Conservation (phyloP, 2,113 vertebrate species). For the Chunga burmeisteri region DNA sequence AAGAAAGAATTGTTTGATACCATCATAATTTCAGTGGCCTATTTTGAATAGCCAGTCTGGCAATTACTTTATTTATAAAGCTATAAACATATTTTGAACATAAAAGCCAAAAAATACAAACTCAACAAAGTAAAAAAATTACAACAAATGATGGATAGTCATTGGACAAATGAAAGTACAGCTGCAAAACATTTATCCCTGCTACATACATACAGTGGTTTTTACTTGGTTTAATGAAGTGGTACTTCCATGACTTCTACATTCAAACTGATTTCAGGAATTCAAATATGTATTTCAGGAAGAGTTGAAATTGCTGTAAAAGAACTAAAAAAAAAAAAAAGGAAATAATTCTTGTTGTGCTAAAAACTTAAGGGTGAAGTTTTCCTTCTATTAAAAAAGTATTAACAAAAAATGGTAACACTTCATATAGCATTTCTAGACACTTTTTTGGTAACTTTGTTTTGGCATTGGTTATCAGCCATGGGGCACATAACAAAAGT, state of each 20-base stretch:
- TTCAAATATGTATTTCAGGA: neutral
- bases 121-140: conserved; percentile 51
- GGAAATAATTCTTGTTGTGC: neutral
- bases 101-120: conserved; percentile 70
- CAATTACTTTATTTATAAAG: conserved; percentile 75
- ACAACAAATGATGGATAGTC: conserved; percentile 30
- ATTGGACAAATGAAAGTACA: conserved; percentile 21
- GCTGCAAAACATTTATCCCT: conserved; percentile 46
- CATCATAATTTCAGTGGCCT: conserved; percentile 47
- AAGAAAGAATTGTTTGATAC: neutral
- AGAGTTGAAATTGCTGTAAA: conserved; percentile 9
- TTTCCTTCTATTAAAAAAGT: conserved; percentile 9
- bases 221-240: conserved; percentile 31
- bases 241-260: conserved; percentile 46
- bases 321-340: neutral
- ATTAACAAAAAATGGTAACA: neutral
- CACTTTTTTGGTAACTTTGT: conserved; percentile 3
- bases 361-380: neutral
- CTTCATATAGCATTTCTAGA: neutral
- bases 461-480: neutral
- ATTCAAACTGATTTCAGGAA: conserved; percentile 42
- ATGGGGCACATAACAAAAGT: fast-evolving
- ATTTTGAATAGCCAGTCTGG: conserved; percentile 56
- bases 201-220: conserved; percentile 60
- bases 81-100: conserved; percentile 71